Percentiles rank a stretch among this genome's conserved stretches.
These are phyloP conservation scores for Linnaemya vulpina DNA, from an alignment of 2,888 invertebrate genomes.

Conservation along the genomic window DNA sequence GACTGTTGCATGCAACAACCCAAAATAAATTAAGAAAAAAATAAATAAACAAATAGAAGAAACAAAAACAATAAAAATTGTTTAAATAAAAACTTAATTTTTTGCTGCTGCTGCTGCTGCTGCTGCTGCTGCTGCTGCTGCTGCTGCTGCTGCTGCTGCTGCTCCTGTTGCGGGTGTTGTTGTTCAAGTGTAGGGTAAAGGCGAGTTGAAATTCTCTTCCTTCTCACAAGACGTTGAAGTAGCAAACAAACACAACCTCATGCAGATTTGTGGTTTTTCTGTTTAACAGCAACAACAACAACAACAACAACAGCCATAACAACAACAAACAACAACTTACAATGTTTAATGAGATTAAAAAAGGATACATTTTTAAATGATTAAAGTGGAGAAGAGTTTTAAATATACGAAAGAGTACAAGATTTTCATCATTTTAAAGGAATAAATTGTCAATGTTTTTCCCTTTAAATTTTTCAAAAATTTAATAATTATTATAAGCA, in stretches of 20 bases:
- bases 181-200: slow-evolving; percentile 11
- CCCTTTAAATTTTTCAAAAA: too few relatives aligned
- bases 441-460: too few relatives aligned
- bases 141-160: background rate
- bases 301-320: slow-evolving; percentile 11
- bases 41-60: background rate
- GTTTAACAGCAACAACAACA: slow-evolving; percentile 24
- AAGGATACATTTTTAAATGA: background rate
- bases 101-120: slow-evolving; percentile 24
- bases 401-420: background rate
- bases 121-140: background rate
- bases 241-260: slow-evolving; percentile 10
- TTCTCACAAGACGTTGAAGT: background rate
- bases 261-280: slow-evolving; percentile 57
- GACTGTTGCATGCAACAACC: slow-evolving; percentile 28
- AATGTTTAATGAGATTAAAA: slow-evolving; percentile 56
- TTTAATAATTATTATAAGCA: too few relatives aligned
- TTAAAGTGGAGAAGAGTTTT: slow-evolving; percentile 1
- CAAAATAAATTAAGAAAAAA: background rate
- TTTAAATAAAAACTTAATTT: slow-evolving; percentile 49
- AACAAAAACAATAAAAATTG: slow-evolving; percentile 58
- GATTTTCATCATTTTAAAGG: background rate
- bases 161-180: background rate
- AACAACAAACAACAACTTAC: slow-evolving; percentile 10
- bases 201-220: background rate